phyloP scores from a whole-genome alignment of 2,888 invertebrate species.

The Eremobia ochroleuca region DNA sequence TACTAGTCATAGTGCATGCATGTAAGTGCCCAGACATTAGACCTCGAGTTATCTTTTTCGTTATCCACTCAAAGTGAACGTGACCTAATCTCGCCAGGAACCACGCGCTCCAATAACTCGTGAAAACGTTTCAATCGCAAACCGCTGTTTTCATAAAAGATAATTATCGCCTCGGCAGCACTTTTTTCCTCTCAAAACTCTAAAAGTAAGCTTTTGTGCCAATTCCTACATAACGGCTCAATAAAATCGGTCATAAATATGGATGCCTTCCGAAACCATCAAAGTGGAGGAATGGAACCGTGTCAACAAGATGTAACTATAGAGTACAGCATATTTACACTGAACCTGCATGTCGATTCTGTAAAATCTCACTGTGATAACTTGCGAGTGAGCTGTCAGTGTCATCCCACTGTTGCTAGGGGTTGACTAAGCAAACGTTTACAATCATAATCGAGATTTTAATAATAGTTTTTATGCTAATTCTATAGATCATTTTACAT shows the following conservation, averaged over 20 bases:
- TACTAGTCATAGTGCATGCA: constrained; percentile 1
- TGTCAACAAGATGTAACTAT: constrained; percentile 48
- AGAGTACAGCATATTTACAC: constrained; percentile 32
- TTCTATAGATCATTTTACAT: no score
- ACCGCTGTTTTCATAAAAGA: constrained; percentile 13
- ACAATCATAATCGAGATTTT: no score
- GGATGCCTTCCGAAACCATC: constrained; percentile 33
- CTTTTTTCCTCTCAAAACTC: constrained; percentile 11
- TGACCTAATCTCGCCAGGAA: constrained; percentile 25
- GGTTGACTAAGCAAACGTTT: no score
- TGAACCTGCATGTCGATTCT: no score
- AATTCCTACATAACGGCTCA: constrained; percentile 29
- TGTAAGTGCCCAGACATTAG: neutral
- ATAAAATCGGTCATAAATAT: constrained; percentile 49
- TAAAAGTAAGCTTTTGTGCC: constrained; percentile 17
- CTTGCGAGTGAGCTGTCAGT: no score
- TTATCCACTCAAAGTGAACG: constrained; percentile 31
- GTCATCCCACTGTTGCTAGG: no score
- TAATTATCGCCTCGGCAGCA: constrained; percentile 1
- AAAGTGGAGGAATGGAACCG: constrained; percentile 45
- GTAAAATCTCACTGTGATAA: no score
- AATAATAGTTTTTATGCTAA: no score
- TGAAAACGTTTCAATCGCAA: constrained; percentile 9
- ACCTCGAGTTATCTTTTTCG: constrained; percentile 30
- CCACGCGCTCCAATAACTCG: constrained; percentile 14